phyloP scores from a whole-genome alignment of 2,113 vertebrate species.

The Macquaria ambigua region DNA sequence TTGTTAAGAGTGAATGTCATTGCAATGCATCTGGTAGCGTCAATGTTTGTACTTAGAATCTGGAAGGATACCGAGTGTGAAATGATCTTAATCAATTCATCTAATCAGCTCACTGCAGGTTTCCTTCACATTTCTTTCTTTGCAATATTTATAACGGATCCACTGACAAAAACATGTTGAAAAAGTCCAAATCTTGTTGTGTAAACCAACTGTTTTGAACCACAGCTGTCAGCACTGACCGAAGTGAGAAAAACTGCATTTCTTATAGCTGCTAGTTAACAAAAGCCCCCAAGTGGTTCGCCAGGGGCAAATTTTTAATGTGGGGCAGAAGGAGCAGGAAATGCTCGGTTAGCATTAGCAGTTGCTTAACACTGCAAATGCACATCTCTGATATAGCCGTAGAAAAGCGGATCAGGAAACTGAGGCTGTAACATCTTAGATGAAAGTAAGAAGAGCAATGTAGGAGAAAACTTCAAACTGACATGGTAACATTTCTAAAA shows the following conservation, averaged over 20 bases:
- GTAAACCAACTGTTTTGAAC: neutral
- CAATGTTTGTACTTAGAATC: neutral
- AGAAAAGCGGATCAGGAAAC: neutral
- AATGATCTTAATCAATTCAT: neutral
- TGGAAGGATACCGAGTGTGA: neutral
- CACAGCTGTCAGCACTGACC: neutral
- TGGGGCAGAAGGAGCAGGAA: neutral
- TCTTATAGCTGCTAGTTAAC: neutral
- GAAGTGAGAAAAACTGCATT: neutral
- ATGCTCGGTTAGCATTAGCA: neutral
- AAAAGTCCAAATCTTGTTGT: neutral
- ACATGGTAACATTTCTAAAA: slow-evolving; percentile 12
- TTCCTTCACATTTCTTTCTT: neutral
- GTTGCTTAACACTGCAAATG: neutral
- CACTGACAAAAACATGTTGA: neutral
- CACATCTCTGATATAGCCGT: neutral
- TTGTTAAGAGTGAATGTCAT: neutral
- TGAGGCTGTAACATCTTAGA: rapidly evolving
- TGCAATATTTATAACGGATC: neutral
- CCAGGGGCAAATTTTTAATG: neutral
- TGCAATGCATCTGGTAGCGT: neutral
- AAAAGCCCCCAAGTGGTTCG: neutral
- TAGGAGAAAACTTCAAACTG: neutral
- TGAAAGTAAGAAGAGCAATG: slow-evolving; percentile 3
- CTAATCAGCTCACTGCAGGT: neutral